phyloP scores from a whole-genome alignment of 1,140 invertebrate genomes.

The Sarcophaga peregrina region DNA sequence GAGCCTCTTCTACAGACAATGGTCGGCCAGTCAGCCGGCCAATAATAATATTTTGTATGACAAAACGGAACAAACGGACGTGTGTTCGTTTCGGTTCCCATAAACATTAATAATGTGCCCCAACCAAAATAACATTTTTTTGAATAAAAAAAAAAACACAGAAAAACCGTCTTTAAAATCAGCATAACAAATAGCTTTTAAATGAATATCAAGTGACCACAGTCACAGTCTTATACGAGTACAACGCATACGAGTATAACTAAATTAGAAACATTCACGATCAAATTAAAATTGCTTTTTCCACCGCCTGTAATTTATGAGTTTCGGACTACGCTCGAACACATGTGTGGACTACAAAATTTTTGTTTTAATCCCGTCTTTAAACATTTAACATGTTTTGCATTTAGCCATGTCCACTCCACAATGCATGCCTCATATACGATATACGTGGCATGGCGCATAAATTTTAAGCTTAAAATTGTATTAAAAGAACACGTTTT shows the following conservation, averaged over 20 bases:
- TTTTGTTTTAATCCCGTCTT: neutral
- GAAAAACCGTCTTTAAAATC: neutral
- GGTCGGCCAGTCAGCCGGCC: neutral
- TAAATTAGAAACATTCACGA: constrained; percentile 24
- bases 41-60: neutral
- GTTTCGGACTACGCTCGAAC: neutral
- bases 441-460: no score
- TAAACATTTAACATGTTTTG: no score
- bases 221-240: neutral
- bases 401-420: no score
- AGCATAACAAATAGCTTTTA: constrained; percentile 18
- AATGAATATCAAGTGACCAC: neutral
- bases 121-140: neutral
- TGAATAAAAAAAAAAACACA: no score
- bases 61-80: constrained; percentile 12
- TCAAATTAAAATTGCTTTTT: constrained; percentile 19
- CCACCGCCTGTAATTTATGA: neutral
- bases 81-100: neutral
- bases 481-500: no score
- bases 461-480: no score
- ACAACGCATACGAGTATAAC: neutral
- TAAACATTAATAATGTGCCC: constrained; percentile 17
- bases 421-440: no score
- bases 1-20: neutral
- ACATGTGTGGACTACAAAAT: neutral